Evolutionary conservation across 53 echinoderm and acorn worm genomes (phyloP), one percentile per base, ranked within the genome.

Genomic region (Stichopus horrens): DNA sequence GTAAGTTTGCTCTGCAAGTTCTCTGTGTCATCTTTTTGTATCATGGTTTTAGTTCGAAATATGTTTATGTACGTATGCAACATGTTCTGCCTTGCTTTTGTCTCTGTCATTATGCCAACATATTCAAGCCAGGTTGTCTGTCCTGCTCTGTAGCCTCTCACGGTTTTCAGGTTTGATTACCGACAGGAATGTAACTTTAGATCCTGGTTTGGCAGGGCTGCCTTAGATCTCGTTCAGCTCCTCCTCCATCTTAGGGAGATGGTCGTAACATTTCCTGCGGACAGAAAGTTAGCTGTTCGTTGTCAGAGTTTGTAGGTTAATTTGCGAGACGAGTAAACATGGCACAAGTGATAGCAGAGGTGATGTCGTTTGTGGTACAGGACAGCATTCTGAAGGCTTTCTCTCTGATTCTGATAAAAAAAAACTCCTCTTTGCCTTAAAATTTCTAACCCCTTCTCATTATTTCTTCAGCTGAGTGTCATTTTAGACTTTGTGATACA

Each of bases 51-150:
- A 2, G 37, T 37, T 37, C 37, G 0, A 37, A 1, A 0, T 37
- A 37, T 37, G 37, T 37, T 37, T 37, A 37, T 37, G 37, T 37
- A 37, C 37, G 37, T 37, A 37, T 37, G 0, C 37, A 37, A 37
- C 37, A 37, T 37, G 37, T 37, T 37, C 37, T 37, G 37, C 37
- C 37, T 37, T 37, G 37, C 19, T 18, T 16, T 71, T 71, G 7
- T 71, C 71, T 71, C 21, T 71, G 71, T 71, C 71, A 71, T 71
- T 71, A 71, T 71, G 71, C 71, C 71, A n/a, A 20, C 71, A 71
- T 71, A 80, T 80, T 55, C 57, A 80, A 80, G 80, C 80, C 56
- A 55, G 80, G 78, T 78, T 53, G 55, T 71, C 71, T 18, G 18
- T 37, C 59, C 71, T 71, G 71, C 19, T n/a, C 71, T 71, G 71